Evolutionary conservation across 2,888 invertebrate species (phyloP), one percentile per base, ranked within the genome.

Genomic region (Diarsia brunnea): DNA sequence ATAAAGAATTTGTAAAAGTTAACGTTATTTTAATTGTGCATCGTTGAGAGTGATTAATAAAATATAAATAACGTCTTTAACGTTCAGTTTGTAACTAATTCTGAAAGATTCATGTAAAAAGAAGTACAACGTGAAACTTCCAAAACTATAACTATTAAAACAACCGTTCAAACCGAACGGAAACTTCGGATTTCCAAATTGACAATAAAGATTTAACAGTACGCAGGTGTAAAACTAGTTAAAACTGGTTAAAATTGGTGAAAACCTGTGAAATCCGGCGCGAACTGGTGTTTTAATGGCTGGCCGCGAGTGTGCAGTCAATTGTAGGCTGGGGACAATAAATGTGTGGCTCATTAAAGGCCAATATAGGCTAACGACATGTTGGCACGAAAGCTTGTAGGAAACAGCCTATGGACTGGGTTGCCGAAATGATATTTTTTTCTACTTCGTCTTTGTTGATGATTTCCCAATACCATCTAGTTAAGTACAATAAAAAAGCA

Each of bases 261-360:
- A 74, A 75, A 86, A 84, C 77, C 70, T 58, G 81, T 24, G 65
- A 79, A 86, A 87, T 79, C 84, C 79, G 70, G 84, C 47, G 85
- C 67, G 53, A 87, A 83, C 83, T 69, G 79, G 79, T 82, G 70
- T 84, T 90, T 87, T 84, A 82, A 87, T 77, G 84, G 70, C 82
- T 82, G 87, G 75, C 65, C 74, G 78, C 69, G 67, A 76, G 73
- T 78, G 79, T 61, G 53, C 70, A 81, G 79, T 79, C 78, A 78
- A 79, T 89, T 85, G 76, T 70, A 75, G 70, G 73, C 68, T 79
- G 68, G 53, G 58, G 69, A 76, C 86, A 77, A 81, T 78, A 38
- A 38, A 86, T 82, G 79, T 84, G 76, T 19, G 78, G 81, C 68
- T 81, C 84, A 86, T 89, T 89, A 81, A 76, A 79, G 16, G 53